Conservation (phyloP, 1,140 invertebrate species). For the Bombus turneri region DNA sequence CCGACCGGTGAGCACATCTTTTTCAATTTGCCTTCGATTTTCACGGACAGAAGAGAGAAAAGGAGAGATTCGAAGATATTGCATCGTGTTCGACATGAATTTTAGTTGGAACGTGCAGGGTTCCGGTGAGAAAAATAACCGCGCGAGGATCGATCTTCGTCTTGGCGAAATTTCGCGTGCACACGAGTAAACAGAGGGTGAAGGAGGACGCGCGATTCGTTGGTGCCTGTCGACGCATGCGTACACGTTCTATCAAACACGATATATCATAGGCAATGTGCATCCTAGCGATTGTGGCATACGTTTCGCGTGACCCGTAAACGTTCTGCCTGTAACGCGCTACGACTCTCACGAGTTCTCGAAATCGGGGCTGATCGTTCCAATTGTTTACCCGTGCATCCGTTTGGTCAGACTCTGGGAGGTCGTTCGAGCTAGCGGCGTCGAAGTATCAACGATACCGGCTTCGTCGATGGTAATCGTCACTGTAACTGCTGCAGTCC, state of each 20-base stretch:
- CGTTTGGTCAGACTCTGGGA: too few species aligned
- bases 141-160: neutral
- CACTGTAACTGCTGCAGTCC: too few species aligned
- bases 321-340: neutral
- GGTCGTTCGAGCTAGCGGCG: neutral
- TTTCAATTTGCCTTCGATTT: neutral
- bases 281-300: slow-evolving; percentile 5
- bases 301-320: slow-evolving; percentile 8
- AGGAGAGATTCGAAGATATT: neutral
- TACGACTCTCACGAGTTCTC: neutral
- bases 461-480: neutral
- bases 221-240: slow-evolving; percentile 45
- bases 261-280: slow-evolving; percentile 19
- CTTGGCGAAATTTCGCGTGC: slow-evolving; percentile 18
- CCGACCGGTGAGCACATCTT: slow-evolving; percentile 68
- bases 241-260: slow-evolving; percentile 17
- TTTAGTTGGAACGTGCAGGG: neutral
- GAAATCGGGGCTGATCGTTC: neutral
- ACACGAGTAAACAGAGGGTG: slow-evolving; percentile 40
- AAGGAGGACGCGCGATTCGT: slow-evolving; percentile 45
- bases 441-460: slow-evolving; percentile 6
- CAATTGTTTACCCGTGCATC: neutral
- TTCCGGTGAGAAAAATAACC: neutral
- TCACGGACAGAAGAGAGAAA: neutral
- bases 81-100: slow-evolving; percentile 1